A percentile compares a stretch with the other conserved stretches of the same genome.
These are phyloP conservation scores for Rhinogobio ventralis DNA, from an alignment of 2,797 vertebrate species.

Conservation along the genomic window DNA sequence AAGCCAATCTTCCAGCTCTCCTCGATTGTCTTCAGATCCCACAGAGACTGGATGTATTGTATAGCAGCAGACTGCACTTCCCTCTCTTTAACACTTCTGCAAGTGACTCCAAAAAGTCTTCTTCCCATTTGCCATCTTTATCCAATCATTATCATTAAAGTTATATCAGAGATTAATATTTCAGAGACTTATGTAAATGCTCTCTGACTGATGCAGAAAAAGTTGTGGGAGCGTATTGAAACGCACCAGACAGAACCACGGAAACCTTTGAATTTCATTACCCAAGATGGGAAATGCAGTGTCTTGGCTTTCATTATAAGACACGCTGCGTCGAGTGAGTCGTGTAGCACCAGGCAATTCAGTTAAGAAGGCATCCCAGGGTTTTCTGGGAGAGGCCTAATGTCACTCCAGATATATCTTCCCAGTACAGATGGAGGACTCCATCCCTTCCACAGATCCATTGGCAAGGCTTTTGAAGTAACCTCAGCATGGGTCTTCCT, in stretches of 20 bases:
- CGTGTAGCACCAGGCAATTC: constrained; percentile 31
- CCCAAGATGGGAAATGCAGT: constrained; percentile 13
- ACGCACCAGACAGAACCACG: constrained; percentile 1
- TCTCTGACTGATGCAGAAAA: constrained; percentile 26
- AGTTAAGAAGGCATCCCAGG: constrained; percentile 28
- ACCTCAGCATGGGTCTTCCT: constrained; percentile 23
- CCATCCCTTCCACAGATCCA: constrained; percentile 29
- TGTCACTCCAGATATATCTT: constrained; percentile 45
- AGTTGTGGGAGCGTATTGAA: constrained; percentile 16
- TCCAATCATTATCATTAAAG: constrained; percentile 56
- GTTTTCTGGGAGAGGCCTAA: constrained; percentile 40
- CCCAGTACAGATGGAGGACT: constrained; percentile 17
- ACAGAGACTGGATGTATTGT: constrained; percentile 40
- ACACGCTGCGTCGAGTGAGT: constrained; percentile 34
- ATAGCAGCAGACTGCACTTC: constrained; percentile 16
- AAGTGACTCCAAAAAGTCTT: constrained; percentile 12
- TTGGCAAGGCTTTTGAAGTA: constrained; percentile 24
- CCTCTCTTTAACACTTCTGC: constrained; percentile 4
- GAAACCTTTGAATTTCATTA: constrained; percentile 43
- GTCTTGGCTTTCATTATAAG: constrained; percentile 38
- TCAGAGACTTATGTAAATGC: constrained; percentile 43
- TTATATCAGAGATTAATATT: constrained; percentile 53
- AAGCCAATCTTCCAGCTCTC: constrained; percentile 61
- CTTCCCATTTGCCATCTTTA: constrained; percentile 42
- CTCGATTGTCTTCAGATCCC: constrained; percentile 60